Base-by-base conservation (phyloP, 2,888 invertebrate genomes). In the Melanchra persicariae region DNA sequence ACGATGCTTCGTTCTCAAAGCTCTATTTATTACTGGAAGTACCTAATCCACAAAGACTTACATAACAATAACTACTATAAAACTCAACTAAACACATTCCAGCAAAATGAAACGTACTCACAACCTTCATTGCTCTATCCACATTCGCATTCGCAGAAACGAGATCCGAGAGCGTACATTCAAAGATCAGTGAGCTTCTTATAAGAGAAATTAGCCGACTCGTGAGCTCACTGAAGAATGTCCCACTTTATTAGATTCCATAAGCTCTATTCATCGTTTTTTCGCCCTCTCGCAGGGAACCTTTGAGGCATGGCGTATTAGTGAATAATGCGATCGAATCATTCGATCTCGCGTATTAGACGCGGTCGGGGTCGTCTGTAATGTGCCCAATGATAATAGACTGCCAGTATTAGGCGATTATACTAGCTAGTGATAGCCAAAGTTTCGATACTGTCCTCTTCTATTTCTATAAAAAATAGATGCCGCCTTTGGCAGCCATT, bases 211-310 rank as follows among this genome's bases (percentile, higher is more conserved):
- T 95, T 93, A 95, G 91, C 85, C 82, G 87, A 87, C 87, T 71
- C 79, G 82, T 87, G 87, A 89, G 88, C 89, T 89, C 87, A 87
- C 77, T 88, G 85, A 92, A 93, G 94, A 94, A 94, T 93, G 91
- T 91, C 86, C 93, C 92, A 92, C 92, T 94, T 94, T 95, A 95
- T 95, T 95, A 94, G 95, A 95, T 95, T 95, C 94, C 93, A 87
- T 93, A 94, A 94, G 93, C 94, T 85, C 93, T 92, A 94, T 95
- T 95, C 95, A 94, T 90, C 91, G 90, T 92, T 93, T 93, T 93
- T 93, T 91, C 92, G 89, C 93, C 93, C 93, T 91, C 90, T 85
- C 83, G 65, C 79, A 91, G 91, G 91, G 91, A 86, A 89, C 91
- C 93, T 93, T 94, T 94, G 92, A 88, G 87, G 91, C 90, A 91